phyloP scores from a whole-genome alignment of 2,797 vertebrate genomes.

The Pelobates cultripes region DNA sequence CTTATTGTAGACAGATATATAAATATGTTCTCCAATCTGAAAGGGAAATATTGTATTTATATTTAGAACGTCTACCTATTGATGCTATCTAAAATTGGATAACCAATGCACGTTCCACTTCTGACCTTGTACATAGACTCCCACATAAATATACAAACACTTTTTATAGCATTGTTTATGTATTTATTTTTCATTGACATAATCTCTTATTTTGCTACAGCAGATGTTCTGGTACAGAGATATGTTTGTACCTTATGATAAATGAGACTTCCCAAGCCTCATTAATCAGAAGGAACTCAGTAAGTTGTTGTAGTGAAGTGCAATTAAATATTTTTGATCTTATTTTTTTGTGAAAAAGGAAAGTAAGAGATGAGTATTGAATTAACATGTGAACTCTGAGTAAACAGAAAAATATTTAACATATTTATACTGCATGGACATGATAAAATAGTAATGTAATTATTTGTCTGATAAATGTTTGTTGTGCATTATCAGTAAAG shows the following conservation, averaged over 20 bases:
- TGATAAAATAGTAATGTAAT: background rate
- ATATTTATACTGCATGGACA: background rate
- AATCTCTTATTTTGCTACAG: slow-evolving; percentile 35
- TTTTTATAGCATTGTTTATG: slow-evolving; percentile 23
- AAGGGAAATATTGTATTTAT: no score
- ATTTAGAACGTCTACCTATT: background rate
- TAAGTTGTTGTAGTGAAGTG: slow-evolving; percentile 8
- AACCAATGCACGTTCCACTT: slow-evolving; percentile 11
- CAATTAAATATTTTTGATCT: slow-evolving; percentile 41
- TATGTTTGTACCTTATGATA: slow-evolving; percentile 29
- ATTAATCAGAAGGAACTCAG: slow-evolving; percentile 41
- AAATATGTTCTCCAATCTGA: no score
- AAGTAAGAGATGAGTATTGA: background rate
- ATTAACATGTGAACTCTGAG: background rate
- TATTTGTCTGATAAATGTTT: background rate
- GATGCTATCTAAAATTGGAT: slow-evolving; percentile 23
- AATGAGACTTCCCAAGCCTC: slow-evolving; percentile 23
- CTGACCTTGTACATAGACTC: slow-evolving; percentile 24
- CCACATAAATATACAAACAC: slow-evolving; percentile 10
- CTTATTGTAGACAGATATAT: no score
- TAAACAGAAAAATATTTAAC: background rate
- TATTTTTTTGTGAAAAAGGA: background rate
- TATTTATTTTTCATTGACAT: slow-evolving; percentile 47
- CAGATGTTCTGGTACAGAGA: slow-evolving; percentile 24
- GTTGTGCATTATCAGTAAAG: background rate